A percentile compares a stretch with the other conserved stretches of the same genome.
Evolutionary conservation across 2,888 invertebrate genomes (phyloP).

Genomic region (Alloplasta piceator): DNA sequence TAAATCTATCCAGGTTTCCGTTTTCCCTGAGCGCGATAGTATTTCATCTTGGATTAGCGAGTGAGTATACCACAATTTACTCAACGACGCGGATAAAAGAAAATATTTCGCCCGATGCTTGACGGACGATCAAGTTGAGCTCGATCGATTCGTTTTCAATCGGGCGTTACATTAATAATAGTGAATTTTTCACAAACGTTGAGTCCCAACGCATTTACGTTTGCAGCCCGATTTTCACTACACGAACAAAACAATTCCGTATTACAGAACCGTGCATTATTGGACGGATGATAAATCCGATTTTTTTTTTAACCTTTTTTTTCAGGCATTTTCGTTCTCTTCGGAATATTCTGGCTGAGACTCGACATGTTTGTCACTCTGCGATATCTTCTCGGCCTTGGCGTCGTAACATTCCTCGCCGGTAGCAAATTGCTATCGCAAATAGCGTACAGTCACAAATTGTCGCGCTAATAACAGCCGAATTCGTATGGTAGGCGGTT

Average conservation of each 20-base stretch:
- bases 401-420: conserved; percentile 94
- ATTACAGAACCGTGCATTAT: too few species aligned
- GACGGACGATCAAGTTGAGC: conserved; percentile 69
- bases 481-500: not conserved
- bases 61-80: conserved; percentile 82
- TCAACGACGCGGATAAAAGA: not conserved
- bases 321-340: conserved; percentile 93
- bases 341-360: conserved; percentile 95
- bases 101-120: conserved; percentile 73
- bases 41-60: conserved; percentile 95
- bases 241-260: conserved; percentile 62
- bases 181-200: conserved; percentile 80
- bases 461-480: conserved; percentile 68
- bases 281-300: not conserved
- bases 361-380: conserved; percentile 98
- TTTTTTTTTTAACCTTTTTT: conserved; percentile 49
- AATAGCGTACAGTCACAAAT: conserved; percentile 86
- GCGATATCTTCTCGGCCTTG: conserved; percentile 94
- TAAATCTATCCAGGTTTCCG: conserved; percentile 94
- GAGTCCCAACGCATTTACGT: conserved; percentile 68
- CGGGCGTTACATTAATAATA: conserved; percentile 74
- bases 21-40: conserved; percentile 91
- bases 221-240: conserved; percentile 80
- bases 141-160: conserved; percentile 74
- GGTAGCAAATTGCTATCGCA: conserved; percentile 95